Percentiles rank a stretch among this genome's conserved stretches.
These are phyloP conservation scores for Probosciger aterrimus DNA, from an alignment of 2,113 vertebrate genomes.

Conservation along the genomic window DNA sequence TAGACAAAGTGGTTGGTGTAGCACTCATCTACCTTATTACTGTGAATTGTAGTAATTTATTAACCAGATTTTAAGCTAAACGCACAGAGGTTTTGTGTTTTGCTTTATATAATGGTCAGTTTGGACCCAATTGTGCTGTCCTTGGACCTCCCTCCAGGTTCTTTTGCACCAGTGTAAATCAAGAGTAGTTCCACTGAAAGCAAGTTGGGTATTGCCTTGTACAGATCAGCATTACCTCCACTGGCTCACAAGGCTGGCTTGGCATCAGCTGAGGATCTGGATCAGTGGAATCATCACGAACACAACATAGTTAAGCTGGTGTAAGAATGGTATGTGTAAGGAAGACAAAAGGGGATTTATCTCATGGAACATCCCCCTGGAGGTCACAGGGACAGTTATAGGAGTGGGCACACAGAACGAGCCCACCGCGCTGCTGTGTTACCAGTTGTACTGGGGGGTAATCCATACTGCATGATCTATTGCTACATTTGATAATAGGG, in stretches of 20 bases:
- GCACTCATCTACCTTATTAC: neutral
- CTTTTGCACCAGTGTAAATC: neutral
- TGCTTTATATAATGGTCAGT: neutral
- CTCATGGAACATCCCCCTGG: neutral
- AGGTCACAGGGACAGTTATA: neutral
- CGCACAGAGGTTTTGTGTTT: neutral
- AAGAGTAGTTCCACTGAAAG: neutral
- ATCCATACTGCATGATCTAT: neutral
- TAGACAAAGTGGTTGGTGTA: neutral
- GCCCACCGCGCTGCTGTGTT: neutral
- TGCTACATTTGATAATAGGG: neutral
- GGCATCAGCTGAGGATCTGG: neutral
- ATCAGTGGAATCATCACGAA: neutral
- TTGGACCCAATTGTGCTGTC: neutral
- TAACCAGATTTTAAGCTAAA: neutral
- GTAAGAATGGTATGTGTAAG: neutral
- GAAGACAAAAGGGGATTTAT: neutral
- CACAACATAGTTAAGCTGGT: neutral
- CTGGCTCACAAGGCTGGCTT: neutral
- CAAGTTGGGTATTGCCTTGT: neutral
- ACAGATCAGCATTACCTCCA: neutral
- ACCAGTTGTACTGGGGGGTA: neutral
- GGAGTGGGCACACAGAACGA: rapidly evolving
- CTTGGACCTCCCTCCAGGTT: neutral
- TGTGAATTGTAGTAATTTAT: neutral